Evolutionary conservation across 2,113 vertebrate genomes (phyloP).

Genomic region (Phylloscopus trochiloides): DNA sequence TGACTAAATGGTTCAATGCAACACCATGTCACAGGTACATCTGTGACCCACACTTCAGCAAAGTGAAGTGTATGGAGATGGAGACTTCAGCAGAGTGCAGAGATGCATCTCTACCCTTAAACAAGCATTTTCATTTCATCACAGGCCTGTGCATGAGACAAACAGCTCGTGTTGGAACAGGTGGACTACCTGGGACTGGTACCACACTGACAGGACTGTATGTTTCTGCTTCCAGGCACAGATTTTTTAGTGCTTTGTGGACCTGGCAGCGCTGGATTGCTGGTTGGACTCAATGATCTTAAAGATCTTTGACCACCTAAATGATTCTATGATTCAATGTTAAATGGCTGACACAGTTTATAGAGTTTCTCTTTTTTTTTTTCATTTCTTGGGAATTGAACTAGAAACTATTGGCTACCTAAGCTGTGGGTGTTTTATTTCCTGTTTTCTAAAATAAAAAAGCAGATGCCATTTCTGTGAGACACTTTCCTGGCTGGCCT

Average conservation of each 20-base stretch:
- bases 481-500: slow-evolving; percentile 39
- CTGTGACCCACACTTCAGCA: background rate
- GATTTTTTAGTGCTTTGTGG: background rate
- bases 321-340: background rate
- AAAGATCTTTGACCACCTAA: background rate
- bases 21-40: background rate
- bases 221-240: background rate
- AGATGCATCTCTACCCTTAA: background rate
- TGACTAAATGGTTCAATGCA: background rate
- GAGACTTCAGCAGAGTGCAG: background rate
- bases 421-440: background rate
- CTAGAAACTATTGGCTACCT: background rate
- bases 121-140: background rate
- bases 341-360: background rate
- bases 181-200: background rate
- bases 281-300: background rate
- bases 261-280: background rate
- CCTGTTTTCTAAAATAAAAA: background rate
- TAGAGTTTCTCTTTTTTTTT: background rate
- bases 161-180: background rate
- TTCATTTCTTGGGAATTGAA: background rate
- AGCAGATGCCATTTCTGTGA: background rate
- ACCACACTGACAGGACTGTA: background rate
- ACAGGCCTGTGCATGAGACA: background rate
- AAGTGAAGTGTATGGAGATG: background rate